Conservation (phyloP, 2,797 vertebrate species). For the Eulemur coronatus region DNA sequence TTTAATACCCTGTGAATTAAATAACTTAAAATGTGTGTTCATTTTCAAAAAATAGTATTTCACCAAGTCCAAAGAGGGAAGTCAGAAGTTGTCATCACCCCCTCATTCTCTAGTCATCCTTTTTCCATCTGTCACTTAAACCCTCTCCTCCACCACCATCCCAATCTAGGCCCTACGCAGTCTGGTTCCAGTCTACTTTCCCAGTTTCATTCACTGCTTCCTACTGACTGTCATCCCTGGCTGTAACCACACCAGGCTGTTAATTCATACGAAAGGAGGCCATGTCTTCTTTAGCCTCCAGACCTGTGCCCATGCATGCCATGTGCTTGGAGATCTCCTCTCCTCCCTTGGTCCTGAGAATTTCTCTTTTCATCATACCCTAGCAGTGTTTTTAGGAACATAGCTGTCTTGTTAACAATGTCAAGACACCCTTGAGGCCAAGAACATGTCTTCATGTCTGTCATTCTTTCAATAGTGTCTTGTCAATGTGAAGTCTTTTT, state of each 20-base stretch:
- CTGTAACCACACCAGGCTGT: not conserved
- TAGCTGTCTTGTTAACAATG: not conserved
- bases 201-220: not conserved
- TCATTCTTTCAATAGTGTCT: not conserved
- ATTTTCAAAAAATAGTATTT: not conserved
- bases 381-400: not conserved
- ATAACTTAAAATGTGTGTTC: not conserved
- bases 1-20: not conserved
- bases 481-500: not conserved
- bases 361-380: not conserved
- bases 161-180: not conserved
- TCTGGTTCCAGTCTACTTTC: not conserved
- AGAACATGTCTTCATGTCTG: rapidly evolving
- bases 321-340: not conserved
- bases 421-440: not conserved
- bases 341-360: rapidly evolving
- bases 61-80: not conserved
- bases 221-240: not conserved
- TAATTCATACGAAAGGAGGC: not conserved
- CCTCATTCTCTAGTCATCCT: not conserved
- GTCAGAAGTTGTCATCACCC: not conserved
- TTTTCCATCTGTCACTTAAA: not conserved
- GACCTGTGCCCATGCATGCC: rapidly evolving
- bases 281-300: not conserved
- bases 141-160: not conserved